Percentiles rank a stretch among this genome's conserved stretches.
Conservation (phyloP, 2,888 invertebrate genomes). For the Sphinx pinastri region DNA sequence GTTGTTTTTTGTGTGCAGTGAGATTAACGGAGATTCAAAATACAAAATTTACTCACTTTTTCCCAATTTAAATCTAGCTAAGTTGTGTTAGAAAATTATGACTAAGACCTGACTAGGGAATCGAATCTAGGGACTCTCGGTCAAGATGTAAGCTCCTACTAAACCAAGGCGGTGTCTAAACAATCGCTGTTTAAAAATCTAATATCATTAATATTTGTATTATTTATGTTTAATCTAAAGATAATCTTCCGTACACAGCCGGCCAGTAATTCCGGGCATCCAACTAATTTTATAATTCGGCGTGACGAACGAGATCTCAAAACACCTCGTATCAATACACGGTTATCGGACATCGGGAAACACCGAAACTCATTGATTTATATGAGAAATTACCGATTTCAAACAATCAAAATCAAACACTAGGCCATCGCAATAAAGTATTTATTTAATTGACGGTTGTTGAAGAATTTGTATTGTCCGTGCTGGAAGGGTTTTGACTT, state of each 20-base stretch:
- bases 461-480: conserved; percentile 21
- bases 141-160: no score
- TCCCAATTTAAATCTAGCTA: no score
- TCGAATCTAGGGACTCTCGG: no score
- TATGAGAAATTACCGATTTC: conserved; percentile 53
- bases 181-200: background rate
- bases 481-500: conserved; percentile 29
- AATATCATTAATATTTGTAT: background rate
- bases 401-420: conserved; percentile 35
- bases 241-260: conserved; percentile 28
- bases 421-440: conserved; percentile 7
- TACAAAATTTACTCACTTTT: no score
- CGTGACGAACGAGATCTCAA: conserved; percentile 61
- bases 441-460: conserved; percentile 30
- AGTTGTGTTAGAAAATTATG: no score
- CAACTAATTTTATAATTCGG: conserved; percentile 54
- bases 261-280: conserved; percentile 41
- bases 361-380: conserved; percentile 63
- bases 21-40: no score
- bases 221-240: background rate
- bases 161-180: background rate
- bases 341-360: conserved; percentile 59
- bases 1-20: no score
- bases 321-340: conserved; percentile 62
- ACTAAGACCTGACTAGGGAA: no score